Evolutionary conservation across 2,113 vertebrate genomes (phyloP).

Genomic region (Takifugu bimaculatus): DNA sequence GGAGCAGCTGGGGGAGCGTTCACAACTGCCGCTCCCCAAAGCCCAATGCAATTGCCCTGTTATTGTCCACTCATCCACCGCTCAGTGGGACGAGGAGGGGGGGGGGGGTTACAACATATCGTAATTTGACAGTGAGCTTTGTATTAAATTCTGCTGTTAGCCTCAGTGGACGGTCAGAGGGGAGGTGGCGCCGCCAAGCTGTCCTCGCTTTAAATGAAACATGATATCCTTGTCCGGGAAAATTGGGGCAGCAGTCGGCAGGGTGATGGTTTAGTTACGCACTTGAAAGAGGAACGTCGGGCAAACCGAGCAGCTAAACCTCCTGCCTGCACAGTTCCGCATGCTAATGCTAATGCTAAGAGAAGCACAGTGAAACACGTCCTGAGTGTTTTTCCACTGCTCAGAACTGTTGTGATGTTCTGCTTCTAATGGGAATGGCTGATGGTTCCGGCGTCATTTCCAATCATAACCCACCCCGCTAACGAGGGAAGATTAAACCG

Average conservation of each 20-base stretch:
- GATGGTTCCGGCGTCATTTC: too few species aligned
- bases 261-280: slow-evolving; percentile 1
- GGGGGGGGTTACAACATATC: slow-evolving; percentile 33
- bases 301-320: background rate
- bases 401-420: too few species aligned
- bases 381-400: too few species aligned
- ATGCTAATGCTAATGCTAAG: too few species aligned
- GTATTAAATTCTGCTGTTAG: slow-evolving; percentile 31
- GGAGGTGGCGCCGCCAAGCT: background rate
- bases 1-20: slow-evolving; percentile 41
- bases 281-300: background rate
- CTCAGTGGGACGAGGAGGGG: slow-evolving; percentile 37
- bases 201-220: slow-evolving; percentile 28
- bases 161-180: slow-evolving; percentile 1
- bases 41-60: slow-evolving; percentile 79
- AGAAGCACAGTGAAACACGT: too few species aligned
- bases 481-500: too few species aligned
- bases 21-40: slow-evolving; percentile 64
- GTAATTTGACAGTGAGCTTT: slow-evolving; percentile 48
- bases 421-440: too few species aligned
- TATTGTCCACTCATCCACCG: slow-evolving; percentile 76
- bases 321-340: too few species aligned
- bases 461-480: too few species aligned
- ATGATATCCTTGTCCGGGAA: slow-evolving; percentile 13
- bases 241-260: background rate